Conservation (phyloP, 2,888 invertebrate species). For the Ligdia adustata region DNA sequence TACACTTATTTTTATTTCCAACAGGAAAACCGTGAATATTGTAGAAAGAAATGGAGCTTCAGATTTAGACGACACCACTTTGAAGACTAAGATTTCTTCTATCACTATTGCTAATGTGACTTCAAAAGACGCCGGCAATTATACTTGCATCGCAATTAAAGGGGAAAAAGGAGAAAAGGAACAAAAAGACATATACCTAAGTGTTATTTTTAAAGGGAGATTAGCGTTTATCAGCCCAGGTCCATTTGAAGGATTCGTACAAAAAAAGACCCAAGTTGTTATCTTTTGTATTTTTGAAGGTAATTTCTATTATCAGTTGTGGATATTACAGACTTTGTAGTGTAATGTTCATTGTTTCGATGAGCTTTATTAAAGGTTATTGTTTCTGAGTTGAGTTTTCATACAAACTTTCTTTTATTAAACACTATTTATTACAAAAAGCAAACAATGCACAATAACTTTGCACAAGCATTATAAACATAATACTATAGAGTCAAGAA, state of each 20-base stretch:
- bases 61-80: constrained; percentile 56
- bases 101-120: constrained; percentile 56
- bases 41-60: constrained; percentile 37
- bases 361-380: too few species aligned
- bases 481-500: too few species aligned
- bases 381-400: too few species aligned
- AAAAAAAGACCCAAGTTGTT: too few species aligned
- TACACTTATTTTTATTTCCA: constrained; percentile 9
- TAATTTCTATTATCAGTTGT: constrained; percentile 46
- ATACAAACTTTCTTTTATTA: too few species aligned
- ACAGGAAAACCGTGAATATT: constrained; percentile 52
- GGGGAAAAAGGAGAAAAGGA: constrained; percentile 40
- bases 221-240: too few species aligned
- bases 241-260: too few species aligned
- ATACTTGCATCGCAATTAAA: constrained; percentile 56
- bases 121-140: constrained; percentile 60
- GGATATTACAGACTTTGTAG: too few species aligned
- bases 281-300: constrained; percentile 71
- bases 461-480: too few species aligned
- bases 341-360: too few species aligned
- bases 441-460: too few species aligned
- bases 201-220: constrained; percentile 52
- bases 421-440: too few species aligned
- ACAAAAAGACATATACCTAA: constrained; percentile 15
- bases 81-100: constrained; percentile 49